Conservation (phyloP, 1,140 invertebrate genomes). For the Helicorthomorpha holstii region DNA sequence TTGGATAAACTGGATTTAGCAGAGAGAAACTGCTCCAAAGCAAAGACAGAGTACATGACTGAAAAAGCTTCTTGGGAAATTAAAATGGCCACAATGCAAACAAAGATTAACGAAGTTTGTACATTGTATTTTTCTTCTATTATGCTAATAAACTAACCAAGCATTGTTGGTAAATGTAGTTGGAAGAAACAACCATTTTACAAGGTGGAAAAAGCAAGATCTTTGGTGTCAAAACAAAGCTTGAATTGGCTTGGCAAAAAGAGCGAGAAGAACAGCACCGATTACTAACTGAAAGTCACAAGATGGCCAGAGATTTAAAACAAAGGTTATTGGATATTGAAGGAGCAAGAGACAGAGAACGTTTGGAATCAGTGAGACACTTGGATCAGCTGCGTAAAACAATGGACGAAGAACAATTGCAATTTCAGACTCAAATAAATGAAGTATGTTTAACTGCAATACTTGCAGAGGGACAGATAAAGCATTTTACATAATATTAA, state of each 20-base stretch:
- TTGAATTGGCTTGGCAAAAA: conserved; percentile 91
- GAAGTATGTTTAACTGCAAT: conserved; percentile 26
- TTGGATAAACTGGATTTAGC: conserved; percentile 78
- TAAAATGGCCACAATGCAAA: conserved; percentile 72
- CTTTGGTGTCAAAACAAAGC: conserved; percentile 62
- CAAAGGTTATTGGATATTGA: conserved; percentile 41
- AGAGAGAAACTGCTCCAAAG: conserved; percentile 56
- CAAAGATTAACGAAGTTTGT: conserved; percentile 68
- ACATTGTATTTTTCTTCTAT: not conserved
- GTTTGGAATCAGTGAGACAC: conserved; percentile 64
- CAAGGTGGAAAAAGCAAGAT: conserved; percentile 47
- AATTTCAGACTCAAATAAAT: conserved; percentile 62
- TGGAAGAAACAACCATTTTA: conserved; percentile 30
- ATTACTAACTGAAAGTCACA: conserved; percentile 74
- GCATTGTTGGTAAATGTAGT: conserved; percentile 1
- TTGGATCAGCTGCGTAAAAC: conserved; percentile 65
- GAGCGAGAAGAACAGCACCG: conserved; percentile 83
- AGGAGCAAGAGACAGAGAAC: conserved; percentile 70
- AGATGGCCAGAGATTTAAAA: conserved; percentile 62
- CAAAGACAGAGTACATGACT: conserved; percentile 75
- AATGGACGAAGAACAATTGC: conserved; percentile 73
- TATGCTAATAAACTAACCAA: not conserved
- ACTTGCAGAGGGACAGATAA: not conserved
- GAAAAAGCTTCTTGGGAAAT: conserved; percentile 76
- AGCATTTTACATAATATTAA: not conserved